A percentile compares a stretch with the other conserved stretches of the same genome.
Conservation (phyloP, 2,113 vertebrate species). For the Spermophilus dauricus region DNA sequence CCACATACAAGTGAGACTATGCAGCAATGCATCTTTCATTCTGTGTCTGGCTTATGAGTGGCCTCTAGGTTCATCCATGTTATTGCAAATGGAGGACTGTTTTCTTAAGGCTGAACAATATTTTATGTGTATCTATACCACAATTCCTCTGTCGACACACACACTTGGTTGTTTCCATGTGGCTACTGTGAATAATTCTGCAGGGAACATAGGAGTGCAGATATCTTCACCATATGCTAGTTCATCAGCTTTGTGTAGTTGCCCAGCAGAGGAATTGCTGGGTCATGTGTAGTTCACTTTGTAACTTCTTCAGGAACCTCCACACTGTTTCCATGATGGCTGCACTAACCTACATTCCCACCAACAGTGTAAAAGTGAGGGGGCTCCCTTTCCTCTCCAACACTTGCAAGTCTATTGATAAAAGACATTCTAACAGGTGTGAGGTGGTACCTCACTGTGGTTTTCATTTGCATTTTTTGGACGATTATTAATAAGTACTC, state of each 20-base stretch:
- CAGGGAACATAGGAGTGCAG: not conserved
- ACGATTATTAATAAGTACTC: not conserved
- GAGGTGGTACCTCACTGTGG: not conserved
- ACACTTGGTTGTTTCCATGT: no score
- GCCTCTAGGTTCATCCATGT: not conserved
- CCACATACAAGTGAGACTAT: not conserved
- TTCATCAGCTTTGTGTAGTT: not conserved
- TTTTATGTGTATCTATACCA: not conserved
- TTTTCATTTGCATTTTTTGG: not conserved
- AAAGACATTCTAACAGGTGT: not conserved
- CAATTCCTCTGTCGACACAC: not conserved
- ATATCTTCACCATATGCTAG: not conserved
- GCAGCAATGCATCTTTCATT: not conserved
- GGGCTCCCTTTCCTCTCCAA: not conserved
- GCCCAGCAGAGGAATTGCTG: not conserved
- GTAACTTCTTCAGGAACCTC: not conserved
- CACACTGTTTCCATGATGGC: no score
- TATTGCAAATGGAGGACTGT: not conserved
- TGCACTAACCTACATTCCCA: not conserved
- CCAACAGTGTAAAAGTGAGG: no score
- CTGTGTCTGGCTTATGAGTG: not conserved
- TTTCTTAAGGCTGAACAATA: not conserved
- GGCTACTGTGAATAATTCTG: not conserved
- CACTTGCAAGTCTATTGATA: not conserved
- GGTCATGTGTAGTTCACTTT: not conserved